Percentiles rank a stretch among this genome's conserved stretches.
phyloP scores from a whole-genome alignment of 2,113 vertebrate species.

The Vimba vimba region DNA sequence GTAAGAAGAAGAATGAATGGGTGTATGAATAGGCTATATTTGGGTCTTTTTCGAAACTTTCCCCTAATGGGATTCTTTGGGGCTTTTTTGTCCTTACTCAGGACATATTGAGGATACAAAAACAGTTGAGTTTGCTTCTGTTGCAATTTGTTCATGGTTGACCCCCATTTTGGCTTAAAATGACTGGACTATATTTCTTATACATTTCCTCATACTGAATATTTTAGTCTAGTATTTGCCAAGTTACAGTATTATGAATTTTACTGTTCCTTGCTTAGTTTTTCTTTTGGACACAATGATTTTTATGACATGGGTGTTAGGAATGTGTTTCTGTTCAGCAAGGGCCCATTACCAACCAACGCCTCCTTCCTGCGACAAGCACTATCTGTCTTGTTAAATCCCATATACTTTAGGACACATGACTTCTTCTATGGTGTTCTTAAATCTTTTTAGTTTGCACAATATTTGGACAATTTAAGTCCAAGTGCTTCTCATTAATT shows the following conservation, averaged over 20 bases:
- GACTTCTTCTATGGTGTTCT: neutral
- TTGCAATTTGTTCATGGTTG: too few relatives aligned
- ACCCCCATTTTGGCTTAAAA: too few relatives aligned
- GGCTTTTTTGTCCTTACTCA: too few relatives aligned
- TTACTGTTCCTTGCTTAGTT: neutral
- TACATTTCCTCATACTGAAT: neutral
- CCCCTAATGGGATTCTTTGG: too few relatives aligned
- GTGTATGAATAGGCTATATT: too few relatives aligned
- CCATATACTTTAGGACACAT: neutral
- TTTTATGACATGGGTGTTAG: slow-evolving; percentile 49
- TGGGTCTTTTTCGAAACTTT: too few relatives aligned
- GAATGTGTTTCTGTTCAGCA: slow-evolving; percentile 56
- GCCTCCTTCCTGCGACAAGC: slow-evolving; percentile 27
- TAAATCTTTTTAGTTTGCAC: neutral
- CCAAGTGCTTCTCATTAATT: neutral
- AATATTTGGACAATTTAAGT: too few relatives aligned
- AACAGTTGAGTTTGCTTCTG: too few relatives aligned
- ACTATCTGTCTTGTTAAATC: neutral
- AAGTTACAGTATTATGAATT: neutral
- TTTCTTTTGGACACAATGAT: neutral
- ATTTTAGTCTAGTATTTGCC: neutral
- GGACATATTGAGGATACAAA: too few relatives aligned
- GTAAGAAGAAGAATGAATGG: too few relatives aligned
- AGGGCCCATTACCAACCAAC: slow-evolving; percentile 30
- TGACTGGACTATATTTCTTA: neutral